These are phyloP conservation scores for Pyrgilauda ruficollis DNA, from an alignment of 2,113 vertebrate species.

Conservation along the genomic window DNA sequence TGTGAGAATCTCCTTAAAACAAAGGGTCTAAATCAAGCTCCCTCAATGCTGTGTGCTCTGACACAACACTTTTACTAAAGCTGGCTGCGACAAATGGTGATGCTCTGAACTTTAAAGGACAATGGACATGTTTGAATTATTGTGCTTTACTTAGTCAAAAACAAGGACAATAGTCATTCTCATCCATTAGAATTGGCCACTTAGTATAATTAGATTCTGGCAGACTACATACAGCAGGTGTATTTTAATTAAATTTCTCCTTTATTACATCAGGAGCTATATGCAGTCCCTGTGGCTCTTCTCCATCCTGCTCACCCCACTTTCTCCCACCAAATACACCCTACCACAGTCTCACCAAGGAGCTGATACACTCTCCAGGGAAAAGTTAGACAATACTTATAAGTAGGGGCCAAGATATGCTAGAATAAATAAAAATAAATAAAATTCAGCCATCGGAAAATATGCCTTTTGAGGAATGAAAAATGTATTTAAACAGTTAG, in stretches of 20 bases:
- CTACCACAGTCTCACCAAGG: neutral
- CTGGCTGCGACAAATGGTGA: neutral
- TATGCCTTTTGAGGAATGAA: neutral
- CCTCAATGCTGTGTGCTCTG: neutral
- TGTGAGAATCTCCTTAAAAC: neutral
- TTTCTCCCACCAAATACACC: neutral
- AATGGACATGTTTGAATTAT: neutral
- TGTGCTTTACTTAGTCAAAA: neutral
- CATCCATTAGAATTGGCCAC: neutral
- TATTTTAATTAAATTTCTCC: slow-evolving; percentile 59
- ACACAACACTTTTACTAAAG: neutral
- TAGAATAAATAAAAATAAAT: neutral
- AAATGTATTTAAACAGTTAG: neutral
- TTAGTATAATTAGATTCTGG: slow-evolving; percentile 25
- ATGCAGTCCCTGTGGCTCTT: neutral
- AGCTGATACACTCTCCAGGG: neutral
- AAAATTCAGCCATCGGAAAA: neutral
- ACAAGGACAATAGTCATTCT: neutral
- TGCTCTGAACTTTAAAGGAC: slow-evolving; percentile 15
- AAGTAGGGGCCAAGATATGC: neutral
- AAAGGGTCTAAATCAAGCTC: neutral
- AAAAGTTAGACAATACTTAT: neutral
- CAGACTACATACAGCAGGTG: neutral
- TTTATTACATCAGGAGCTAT: neutral
- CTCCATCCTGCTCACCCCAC: accelerated